Conservation (phyloP, 2,797 vertebrate species). For the Malurus splendens region DNA sequence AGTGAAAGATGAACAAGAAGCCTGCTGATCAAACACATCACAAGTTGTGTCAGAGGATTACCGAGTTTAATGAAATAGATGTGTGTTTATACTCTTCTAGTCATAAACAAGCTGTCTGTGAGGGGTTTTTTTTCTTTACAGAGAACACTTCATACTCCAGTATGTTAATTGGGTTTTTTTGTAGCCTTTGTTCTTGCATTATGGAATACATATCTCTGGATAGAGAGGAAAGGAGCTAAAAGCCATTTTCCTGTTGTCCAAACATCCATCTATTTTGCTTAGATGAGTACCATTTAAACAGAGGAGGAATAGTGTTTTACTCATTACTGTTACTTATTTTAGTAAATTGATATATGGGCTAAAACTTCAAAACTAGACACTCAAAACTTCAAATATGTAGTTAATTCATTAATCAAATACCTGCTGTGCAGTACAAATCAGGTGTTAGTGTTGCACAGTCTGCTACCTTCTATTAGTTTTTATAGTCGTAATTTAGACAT, state of each 20-base stretch:
- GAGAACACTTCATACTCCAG: background rate
- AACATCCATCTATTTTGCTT: background rate
- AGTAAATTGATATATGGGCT: background rate
- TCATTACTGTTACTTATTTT: background rate
- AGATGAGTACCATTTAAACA: background rate
- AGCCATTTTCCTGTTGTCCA: background rate
- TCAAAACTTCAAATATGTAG: background rate
- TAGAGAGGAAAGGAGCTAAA: background rate
- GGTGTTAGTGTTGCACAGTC: background rate
- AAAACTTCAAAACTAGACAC: background rate
- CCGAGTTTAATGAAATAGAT: slow-evolving; percentile 40
- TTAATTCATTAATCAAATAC: background rate
- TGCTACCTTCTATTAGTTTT: background rate
- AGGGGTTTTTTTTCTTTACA: background rate
- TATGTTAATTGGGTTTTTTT: background rate
- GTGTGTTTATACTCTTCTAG: slow-evolving; percentile 22
- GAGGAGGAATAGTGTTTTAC: background rate
- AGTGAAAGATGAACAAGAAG: slow-evolving; percentile 22
- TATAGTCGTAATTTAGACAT: background rate
- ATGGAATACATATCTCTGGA: background rate
- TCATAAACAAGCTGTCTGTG: slow-evolving; percentile 34
- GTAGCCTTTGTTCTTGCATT: background rate
- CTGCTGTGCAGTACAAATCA: background rate
- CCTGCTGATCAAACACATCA: slow-evolving; percentile 29
- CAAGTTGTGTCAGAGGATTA: slow-evolving; percentile 27